A percentile compares a stretch with the other conserved stretches of the same genome.
phyloP scores from a whole-genome alignment of 1,140 invertebrate species.

The Catajapyx aquilonaris region DNA sequence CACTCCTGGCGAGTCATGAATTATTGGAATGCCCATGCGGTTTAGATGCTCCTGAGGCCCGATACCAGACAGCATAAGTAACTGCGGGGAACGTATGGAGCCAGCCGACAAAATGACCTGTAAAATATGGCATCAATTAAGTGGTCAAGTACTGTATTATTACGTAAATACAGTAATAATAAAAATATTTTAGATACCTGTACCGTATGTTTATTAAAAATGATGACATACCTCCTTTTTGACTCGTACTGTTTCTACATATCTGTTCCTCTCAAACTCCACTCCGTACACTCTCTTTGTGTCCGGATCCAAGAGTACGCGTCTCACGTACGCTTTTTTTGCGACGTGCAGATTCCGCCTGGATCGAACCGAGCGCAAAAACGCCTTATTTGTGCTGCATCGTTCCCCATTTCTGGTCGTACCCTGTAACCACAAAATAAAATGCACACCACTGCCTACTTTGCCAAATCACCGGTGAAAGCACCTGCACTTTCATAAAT shows the following conservation, averaged over 20 bases:
- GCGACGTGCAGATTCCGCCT: constrained; percentile 51
- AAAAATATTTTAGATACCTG: too few relatives aligned
- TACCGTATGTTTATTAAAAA: too few relatives aligned
- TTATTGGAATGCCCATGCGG: constrained; percentile 24
- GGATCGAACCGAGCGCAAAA: constrained; percentile 47
- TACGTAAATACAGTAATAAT: too few relatives aligned
- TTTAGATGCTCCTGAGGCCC: constrained; percentile 31
- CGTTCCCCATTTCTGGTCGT: constrained; percentile 56
- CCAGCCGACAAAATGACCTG: constrained; percentile 15
- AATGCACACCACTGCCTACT: too few relatives aligned
- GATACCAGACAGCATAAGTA: constrained; percentile 25
- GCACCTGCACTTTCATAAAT: constrained; percentile 17
- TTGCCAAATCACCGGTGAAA: too few relatives aligned
- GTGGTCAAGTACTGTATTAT: too few relatives aligned
- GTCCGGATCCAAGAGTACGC: constrained; percentile 44
- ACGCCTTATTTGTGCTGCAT: constrained; percentile 58
- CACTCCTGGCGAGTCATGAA: constrained; percentile 40
- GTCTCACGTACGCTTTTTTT: constrained; percentile 50
- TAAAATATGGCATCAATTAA: too few relatives aligned
- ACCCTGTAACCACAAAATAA: too few relatives aligned
- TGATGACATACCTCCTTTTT: constrained; percentile 45
- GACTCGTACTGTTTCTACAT: constrained; percentile 38
- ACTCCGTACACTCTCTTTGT: constrained; percentile 50
- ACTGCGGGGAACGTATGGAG: constrained; percentile 14
- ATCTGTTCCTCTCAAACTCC: constrained; percentile 46